Evolutionary conservation across 2,888 invertebrate species (phyloP), one percentile per base, ranked within the genome.

Genomic region (Chloromyia formosa): DNA sequence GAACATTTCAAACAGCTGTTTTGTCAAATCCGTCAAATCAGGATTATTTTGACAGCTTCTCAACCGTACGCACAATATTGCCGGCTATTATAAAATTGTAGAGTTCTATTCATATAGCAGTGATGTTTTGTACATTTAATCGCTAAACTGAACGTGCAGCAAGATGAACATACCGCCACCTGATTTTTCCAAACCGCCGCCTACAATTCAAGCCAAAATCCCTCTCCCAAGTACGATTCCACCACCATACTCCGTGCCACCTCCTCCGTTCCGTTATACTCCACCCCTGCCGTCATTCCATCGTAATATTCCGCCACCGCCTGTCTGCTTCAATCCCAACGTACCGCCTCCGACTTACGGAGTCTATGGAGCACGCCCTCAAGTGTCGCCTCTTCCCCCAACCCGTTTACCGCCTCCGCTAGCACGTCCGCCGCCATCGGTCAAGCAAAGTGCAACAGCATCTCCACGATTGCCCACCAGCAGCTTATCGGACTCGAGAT

Each of bases 161-260:
- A 75, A 74, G 58, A 78, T 78, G 74, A 81, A 78, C 74, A 81
- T 81, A 79, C 81, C 82, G 23, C 82, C 82, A 14, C 81, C 82
- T 20, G 78, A 80, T 77, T 77, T 81, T 35, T 78, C 56, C 64
- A 78, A 76, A 66, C 79, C 81, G 9, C 79, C 81, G 0, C 77
- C 12, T 49, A 3, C 10, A 3, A 3, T n/a, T n/a, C 12, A 49
- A 1, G 3, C 27, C 27, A 35, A 35, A 35, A 2, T 35, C 7
- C 72, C 74, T 7, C 74, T 73, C 42, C 61, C 74, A 3, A 73
- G 20, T 58, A 27, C 73, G 10, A 75, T 75, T 12, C 74, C 77
- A 1, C 76, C 78, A 5, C 42, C 64, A 1, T 74, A 71, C 66
- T 64, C 60, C 7, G 73, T 77, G 4, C 71, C 69, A 35, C 49